Percentiles rank a stretch among this genome's conserved stretches.
These are phyloP conservation scores for Agonopterix subpropinquella DNA, from an alignment of 2,888 invertebrate species.

Conservation along the genomic window DNA sequence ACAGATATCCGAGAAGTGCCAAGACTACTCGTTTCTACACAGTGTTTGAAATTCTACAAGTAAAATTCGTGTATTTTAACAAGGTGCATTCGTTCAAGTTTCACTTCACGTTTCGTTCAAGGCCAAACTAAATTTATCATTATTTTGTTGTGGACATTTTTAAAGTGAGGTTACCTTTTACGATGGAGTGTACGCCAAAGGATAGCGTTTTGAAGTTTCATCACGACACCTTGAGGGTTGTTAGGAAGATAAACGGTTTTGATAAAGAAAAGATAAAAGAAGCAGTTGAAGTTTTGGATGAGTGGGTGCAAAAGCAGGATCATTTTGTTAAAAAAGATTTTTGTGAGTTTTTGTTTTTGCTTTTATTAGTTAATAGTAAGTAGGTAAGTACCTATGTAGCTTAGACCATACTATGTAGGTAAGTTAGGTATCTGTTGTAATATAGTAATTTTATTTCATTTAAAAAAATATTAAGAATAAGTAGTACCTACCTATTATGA, in stretches of 20 bases:
- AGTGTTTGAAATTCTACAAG: no score
- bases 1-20: no score
- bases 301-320: conserved; percentile 31
- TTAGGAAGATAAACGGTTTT: conserved; percentile 26
- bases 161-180: not conserved
- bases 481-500: no score
- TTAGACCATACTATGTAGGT: no score
- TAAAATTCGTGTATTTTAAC: no score
- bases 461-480: no score
- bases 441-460: no score
- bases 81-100: no score
- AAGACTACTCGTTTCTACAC: no score
- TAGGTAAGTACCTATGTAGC: no score
- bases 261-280: conserved; percentile 24
- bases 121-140: not conserved
- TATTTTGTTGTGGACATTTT: conserved; percentile 5
- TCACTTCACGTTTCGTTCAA: not conserved
- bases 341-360: conserved; percentile 20
- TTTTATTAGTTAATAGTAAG: no score
- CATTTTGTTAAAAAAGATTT: conserved; percentile 33
- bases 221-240: conserved; percentile 22
- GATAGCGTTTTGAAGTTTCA: conserved; percentile 18
- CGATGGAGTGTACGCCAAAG: conserved; percentile 19
- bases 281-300: conserved; percentile 27
- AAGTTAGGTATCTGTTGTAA: no score